Evolutionary conservation across 2,113 vertebrate species (phyloP).

Genomic region (Gracilinanus agilis): DNA sequence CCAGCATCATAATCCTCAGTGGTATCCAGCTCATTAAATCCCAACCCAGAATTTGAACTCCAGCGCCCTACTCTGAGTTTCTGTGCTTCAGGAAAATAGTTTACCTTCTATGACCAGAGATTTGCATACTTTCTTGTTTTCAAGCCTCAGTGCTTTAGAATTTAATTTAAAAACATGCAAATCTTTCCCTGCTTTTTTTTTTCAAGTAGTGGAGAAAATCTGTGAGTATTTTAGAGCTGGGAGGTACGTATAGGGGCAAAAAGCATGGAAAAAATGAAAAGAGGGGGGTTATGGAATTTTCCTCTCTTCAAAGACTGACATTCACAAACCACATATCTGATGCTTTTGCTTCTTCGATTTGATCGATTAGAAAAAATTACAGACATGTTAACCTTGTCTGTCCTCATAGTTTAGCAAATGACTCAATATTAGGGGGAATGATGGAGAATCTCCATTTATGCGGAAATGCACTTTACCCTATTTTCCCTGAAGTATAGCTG

Average conservation of each 20-base stretch:
- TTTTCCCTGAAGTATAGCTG: conserved; percentile 38
- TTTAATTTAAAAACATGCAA: conserved; percentile 49
- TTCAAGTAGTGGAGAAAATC: neutral
- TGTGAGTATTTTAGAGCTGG: neutral
- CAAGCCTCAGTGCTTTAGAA: neutral
- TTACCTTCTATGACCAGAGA: conserved; percentile 16
- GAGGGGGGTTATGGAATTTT: neutral
- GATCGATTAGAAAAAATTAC: conserved; percentile 1
- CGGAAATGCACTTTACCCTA: conserved; percentile 21
- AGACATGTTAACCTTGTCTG: conserved; percentile 36
- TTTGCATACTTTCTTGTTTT: neutral
- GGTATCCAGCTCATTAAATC: conserved; percentile 24
- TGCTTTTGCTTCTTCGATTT: neutral
- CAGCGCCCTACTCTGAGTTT: neutral
- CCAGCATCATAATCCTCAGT: neutral
- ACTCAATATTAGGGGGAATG: conserved; percentile 5
- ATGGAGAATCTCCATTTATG: conserved; percentile 10
- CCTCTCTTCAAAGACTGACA: neutral
- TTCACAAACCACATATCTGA: neutral
- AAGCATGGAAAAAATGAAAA: neutral
- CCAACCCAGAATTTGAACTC: neutral
- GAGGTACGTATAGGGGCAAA: neutral
- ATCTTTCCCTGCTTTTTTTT: neutral
- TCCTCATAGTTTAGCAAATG: conserved; percentile 24
- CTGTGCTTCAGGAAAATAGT: neutral